Evolutionary conservation across 2,888 invertebrate genomes (phyloP), one percentile per base, ranked within the genome.

Genomic region (Osmoderma eremita): DNA sequence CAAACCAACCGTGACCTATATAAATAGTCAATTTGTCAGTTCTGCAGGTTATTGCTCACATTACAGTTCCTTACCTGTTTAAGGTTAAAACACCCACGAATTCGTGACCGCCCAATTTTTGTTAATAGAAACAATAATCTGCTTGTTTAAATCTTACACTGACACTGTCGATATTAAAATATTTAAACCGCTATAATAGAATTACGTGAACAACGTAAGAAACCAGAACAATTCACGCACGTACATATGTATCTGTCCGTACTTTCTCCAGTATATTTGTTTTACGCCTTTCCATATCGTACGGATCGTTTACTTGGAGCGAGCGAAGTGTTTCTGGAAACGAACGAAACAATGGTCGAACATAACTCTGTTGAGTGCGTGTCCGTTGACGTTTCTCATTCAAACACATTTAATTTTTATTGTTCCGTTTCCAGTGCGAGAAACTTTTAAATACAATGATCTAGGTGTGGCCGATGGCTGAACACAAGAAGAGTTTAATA

Each of bases 381-480:
- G 58, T 61, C 48, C 45, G 58, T 61, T 61, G 58, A 61, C 58
- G 58, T 61, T 61, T 45, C 58, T 45, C 58, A 48, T 61, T 61
- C 58, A 61, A 61, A 61, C 45, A 61, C 58, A 61, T 61, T 63
- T 63, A 63, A 42, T 42, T 63, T 50, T 49, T 53, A 63, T 63
- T 63, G 63, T 63, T 63, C 63, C 50, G 50, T 49, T 51, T 42
- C 51, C 63, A 53, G 63, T 50, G 53, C 41, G 51, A 51, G 53
- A 51, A 53, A 63, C 49, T 63, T 53, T 63, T 53, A 63, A 63
- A 63, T 63, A 63, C 63, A 63, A 63, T 63, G 63, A 63, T 69
- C 68, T 68, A 71, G 71, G 71, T 71, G 71, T 69, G 71, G 68
- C 51, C 56, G 64, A 63, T 65, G 64, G 65, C 48, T 58, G 63